Base-by-base conservation (phyloP, 2,797 vertebrate genomes). In the Peromyscus aztecus region DNA sequence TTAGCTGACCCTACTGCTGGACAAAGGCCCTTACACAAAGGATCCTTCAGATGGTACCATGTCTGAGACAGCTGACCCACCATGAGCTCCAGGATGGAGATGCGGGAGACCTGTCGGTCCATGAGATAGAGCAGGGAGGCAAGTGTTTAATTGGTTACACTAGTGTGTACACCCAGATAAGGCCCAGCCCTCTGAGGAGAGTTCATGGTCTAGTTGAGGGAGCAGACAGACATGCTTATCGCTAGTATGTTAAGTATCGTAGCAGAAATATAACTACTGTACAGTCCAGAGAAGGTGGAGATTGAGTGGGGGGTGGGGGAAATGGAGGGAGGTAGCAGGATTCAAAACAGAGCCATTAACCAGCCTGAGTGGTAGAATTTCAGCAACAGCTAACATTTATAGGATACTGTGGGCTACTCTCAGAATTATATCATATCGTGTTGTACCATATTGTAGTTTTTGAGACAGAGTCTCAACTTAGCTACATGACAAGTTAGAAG, bases 311-410 rank as follows among this genome's bases (percentile, higher is more conserved):
- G 31, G 27, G 57, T n/a, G 7, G 40, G 13, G 57, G 46, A 49
- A 61, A 61, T 63, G 9, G 24, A 65, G 67, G 19, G 52, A 67
- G 83, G 40, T 1, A 37, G 31, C 43, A 85, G 75, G 49, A 91
- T 80, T 87, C 57, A 90, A 55, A 55, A 77, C 87, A 89, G 40
- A 91, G 59, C 77, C 85, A 80, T 84, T 17, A 37, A n/a, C 57
- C 75, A 81, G 78, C 55, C 75, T 96, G 93, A 4, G 12, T 31
- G 89, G 80, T 78, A 78, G 57, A 81, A 84, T 88, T 80, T 77
- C 63, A 80, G 81, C 82, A 84, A 87, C 31, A 92, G 55, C 82
- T 67, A 59, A 78, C 67, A 81, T 55, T 78, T 86, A 61, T 10
- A 4, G 57, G 78, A n/a, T 4, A 52, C 2, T 77, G 0, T 46